phyloP scores from a whole-genome alignment of 2,888 invertebrate species.

The Sminthurides aquaticus region DNA sequence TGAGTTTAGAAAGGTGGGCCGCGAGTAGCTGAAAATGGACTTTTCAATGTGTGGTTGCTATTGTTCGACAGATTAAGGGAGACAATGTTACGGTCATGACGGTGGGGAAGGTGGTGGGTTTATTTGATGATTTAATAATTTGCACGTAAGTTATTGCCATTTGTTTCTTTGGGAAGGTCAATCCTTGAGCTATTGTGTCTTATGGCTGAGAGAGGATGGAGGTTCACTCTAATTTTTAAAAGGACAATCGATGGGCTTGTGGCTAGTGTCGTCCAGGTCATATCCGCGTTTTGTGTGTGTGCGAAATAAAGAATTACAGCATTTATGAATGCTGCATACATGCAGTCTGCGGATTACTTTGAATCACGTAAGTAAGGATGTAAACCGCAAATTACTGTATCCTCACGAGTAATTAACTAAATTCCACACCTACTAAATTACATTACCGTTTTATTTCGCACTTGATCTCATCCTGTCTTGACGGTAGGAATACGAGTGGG shows the following conservation, averaged over 20 bases:
- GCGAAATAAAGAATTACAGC: neutral
- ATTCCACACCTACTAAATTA: too few species aligned
- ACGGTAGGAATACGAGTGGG: too few species aligned
- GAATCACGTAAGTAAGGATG: too few species aligned
- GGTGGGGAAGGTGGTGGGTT: neutral
- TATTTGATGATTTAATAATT: neutral
- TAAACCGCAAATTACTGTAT: too few species aligned
- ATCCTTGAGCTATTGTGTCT: neutral
- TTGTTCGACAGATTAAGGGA: constrained; percentile 12
- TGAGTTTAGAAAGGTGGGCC: neutral
- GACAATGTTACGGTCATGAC: constrained; percentile 16
- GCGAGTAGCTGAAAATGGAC: neutral
- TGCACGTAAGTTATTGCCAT: constrained; percentile 19
- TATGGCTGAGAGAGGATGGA: constrained; percentile 3
- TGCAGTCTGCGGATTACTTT: too few species aligned
- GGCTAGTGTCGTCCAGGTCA: constrained; percentile 4
- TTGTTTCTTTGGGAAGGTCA: constrained; percentile 19
- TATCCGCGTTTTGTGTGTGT: neutral
- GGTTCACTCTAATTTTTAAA: neutral
- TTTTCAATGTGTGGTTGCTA: neutral
- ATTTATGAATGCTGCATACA: neutral
- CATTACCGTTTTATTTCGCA: too few species aligned
- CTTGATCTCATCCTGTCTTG: too few species aligned
- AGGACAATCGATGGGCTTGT: neutral
- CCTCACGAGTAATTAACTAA: too few species aligned